Base-by-base conservation (phyloP, 2,797 vertebrate genomes). In the Sebastes hopkinsi region DNA sequence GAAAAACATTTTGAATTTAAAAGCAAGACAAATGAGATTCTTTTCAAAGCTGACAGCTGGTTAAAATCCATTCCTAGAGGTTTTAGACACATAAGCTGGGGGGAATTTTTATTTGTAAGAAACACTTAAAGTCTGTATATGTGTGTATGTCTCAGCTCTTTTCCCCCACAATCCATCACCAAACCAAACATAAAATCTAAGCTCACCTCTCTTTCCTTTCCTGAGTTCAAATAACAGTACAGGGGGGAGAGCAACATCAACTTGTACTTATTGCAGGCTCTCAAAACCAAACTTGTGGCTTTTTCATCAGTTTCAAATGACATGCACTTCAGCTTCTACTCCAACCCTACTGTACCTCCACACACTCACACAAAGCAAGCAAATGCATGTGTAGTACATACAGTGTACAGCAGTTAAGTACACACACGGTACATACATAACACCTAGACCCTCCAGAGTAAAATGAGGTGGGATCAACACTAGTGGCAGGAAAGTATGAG, bases 301-400 rank as follows among this genome's bases (percentile, higher is more conserved):
- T 94, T 92, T 79, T 84, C 92, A 87, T 90, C 87, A 90, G 87
- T 88, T 87, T 95, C 90, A 83, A 82, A 88, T 91, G 81, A 82
- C 86, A 82, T 73, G 23, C 42, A 66, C 77, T 83, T 76, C 82
- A 72, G 78, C 72, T 73, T 77, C 32, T 58, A 23, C 79, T 70
- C 85, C 75, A 70, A 75, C 72, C 38, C 16, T 10, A 29, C 46
- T 58, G 14, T 32, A 71, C 54, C 55, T 56, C 29, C 60, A 38
- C 79, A 71, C 62, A 42, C 77, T 59, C 25, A 64, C 72, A 75
- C 56, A 62, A 62, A 76, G 60, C 72, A 50, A 77, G 62, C 29
- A 75, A 77, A 80, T 65, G 62, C 29, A 80, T 65, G 62, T 30
- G 69, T 38, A 61, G 77, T 20, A 16, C 18, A 74, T 52, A 60